Evolutionary conservation across 1,140 invertebrate species (phyloP), one percentile per base, ranked within the genome.

Genomic region (Drosophila arawakana): DNA sequence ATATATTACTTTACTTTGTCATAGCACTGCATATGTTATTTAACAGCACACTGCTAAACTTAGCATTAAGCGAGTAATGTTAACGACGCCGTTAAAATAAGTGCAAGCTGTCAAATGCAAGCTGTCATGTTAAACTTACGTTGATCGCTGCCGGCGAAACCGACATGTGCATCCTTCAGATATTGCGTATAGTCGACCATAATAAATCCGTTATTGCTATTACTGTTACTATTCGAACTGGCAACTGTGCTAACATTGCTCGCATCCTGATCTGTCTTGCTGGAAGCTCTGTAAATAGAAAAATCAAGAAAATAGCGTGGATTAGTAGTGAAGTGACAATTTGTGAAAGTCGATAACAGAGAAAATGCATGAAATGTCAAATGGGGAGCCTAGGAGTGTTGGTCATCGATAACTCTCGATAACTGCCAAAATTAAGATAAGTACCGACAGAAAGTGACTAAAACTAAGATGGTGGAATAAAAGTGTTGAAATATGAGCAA

Each of bases 141-240:
- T 11, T 78, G 76, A 88, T 92, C 91, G 44, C 71, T 83, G 52
- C 79, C 71, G 47, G 76, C 57, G 25, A 81, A 83, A 57, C 61
- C 78, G 21, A 92, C 74, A 73, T 92, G 91, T 7, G 92, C 89
- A 78, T 92, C 92, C 76, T 91, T 92, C n/a, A 92, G 73, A 84
- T 92, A 92, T 59, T 92, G 92, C 4, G 91, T 88, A 59, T 92
- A 92, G 58, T 92, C 91, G 43, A 92, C 83, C 69, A 83, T 78
- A 2, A 84, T 73, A 39, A 92, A 81, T 8, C 91, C 90, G 44
- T 80, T 83, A 46, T 89, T 88, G 59, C 82, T 91, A 55, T 81
- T 92, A 43, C 81, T 91, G 30, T 91, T 91, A 59, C 80, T 90
- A 54, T 83, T 78, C 18, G 81, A 68, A 65, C 54, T 59, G 25